These are phyloP conservation scores for Crepidodera aurea DNA, from an alignment of 2,888 invertebrate species.

Conservation along the genomic window DNA sequence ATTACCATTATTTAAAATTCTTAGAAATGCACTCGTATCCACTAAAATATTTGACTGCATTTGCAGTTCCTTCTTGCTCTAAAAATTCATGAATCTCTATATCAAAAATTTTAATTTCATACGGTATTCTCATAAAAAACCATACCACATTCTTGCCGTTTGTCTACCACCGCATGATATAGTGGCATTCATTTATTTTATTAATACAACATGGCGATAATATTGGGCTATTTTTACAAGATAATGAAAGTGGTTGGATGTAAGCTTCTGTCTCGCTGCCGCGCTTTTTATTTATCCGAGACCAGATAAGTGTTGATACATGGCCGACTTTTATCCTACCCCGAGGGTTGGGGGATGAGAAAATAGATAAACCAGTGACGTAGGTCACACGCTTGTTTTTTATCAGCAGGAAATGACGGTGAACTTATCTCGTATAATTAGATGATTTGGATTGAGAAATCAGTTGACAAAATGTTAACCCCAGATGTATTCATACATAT, in stretches of 20 bases:
- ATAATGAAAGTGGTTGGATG: conserved; percentile 41
- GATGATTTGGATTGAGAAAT: no score
- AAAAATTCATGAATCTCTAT: no score
- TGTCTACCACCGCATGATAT: conserved; percentile 9
- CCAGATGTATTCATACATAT: no score
- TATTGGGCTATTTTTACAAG: conserved; percentile 41
- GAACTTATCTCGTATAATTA: no score
- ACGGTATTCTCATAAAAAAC: neutral
- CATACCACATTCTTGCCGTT: neutral
- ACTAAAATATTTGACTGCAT: no score
- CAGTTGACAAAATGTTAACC: no score
- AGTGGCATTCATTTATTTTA: conserved; percentile 38
- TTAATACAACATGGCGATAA: conserved; percentile 39
- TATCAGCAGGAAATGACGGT: no score
- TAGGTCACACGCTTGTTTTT: no score
- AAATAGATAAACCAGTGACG: conserved; percentile 4
- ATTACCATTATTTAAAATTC: no score
- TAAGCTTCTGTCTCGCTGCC: conserved; percentile 30
- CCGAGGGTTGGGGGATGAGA: conserved; percentile 4
- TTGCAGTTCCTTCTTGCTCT: no score
- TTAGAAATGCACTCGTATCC: no score
- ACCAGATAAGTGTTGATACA: conserved; percentile 54
- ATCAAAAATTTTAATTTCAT: neutral
- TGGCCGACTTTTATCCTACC: conserved; percentile 41
- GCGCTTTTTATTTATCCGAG: conserved; percentile 45